Percentiles rank a stretch among this genome's conserved stretches.
Conservation (phyloP, 2,888 invertebrate genomes). For the Dryomyza anilis region DNA sequence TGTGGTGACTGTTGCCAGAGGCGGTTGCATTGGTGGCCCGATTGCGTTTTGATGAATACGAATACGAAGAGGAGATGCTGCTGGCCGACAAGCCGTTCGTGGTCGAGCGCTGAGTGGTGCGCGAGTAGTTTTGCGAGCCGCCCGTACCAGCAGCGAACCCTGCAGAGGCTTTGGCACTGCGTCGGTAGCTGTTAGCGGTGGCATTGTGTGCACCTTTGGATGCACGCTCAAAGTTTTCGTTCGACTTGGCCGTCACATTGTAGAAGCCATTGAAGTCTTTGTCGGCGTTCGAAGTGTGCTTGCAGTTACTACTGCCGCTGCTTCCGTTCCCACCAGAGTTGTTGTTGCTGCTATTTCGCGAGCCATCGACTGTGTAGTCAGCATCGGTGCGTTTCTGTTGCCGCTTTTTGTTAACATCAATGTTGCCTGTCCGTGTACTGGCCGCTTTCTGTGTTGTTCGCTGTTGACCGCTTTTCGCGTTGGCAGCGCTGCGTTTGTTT, state of each 20-base stretch:
- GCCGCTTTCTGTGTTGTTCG: neutral
- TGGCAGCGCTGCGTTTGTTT: constrained; percentile 6
- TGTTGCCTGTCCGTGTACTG: constrained; percentile 30
- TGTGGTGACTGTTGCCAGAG: constrained; percentile 28
- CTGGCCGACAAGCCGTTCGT: constrained; percentile 26
- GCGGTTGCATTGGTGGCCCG: constrained; percentile 7
- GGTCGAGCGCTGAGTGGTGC: constrained; percentile 19
- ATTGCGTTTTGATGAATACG: constrained; percentile 12
- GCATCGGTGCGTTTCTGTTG: constrained; percentile 18
- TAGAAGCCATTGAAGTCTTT: constrained; percentile 41
- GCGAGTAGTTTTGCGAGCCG: constrained; percentile 18
- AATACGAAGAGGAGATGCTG: constrained; percentile 16
- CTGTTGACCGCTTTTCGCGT: neutral
- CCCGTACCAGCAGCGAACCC: constrained; percentile 34
- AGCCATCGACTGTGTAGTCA: constrained; percentile 8
- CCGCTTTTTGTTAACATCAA: constrained; percentile 43
- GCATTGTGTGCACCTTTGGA: no score
- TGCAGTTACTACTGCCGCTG: constrained; percentile 14
- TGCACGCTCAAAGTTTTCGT: constrained; percentile 58
- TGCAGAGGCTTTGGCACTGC: constrained; percentile 12
- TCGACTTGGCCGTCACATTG: constrained; percentile 58
- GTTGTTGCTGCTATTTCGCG: constrained; percentile 2
- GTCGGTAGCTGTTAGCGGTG: constrained; percentile 8
- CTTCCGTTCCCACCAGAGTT: neutral
- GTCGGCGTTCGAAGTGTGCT: constrained; percentile 21